These are phyloP conservation scores for Mylabris sibirica DNA, from an alignment of 2,888 invertebrate species.

Conservation along the genomic window DNA sequence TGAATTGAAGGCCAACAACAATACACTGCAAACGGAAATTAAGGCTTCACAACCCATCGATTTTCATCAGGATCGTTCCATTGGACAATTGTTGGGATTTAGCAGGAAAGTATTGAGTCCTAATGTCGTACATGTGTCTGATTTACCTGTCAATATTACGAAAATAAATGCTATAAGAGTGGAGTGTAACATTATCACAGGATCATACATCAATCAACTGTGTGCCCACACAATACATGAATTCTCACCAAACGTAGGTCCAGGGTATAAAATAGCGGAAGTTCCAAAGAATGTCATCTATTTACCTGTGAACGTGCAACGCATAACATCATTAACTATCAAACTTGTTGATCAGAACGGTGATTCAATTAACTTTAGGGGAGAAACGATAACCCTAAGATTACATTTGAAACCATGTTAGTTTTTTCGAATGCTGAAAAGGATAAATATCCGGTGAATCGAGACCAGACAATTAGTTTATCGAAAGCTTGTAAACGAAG, in stretches of 20 bases:
- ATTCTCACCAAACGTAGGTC: slow-evolving; percentile 48
- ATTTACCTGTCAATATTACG: slow-evolving; percentile 49
- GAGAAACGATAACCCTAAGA: slow-evolving; percentile 46
- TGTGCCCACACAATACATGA: slow-evolving; percentile 51
- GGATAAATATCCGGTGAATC: too few species aligned
- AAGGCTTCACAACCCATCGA: slow-evolving; percentile 26
- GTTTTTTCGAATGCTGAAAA: slow-evolving; percentile 13
- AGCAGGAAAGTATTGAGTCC: slow-evolving; percentile 19
- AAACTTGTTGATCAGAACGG: slow-evolving; percentile 49
- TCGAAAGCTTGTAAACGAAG: slow-evolving; percentile 7
- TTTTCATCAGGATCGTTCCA: slow-evolving; percentile 24
- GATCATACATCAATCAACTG: slow-evolving; percentile 46
- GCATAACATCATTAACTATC: slow-evolving; percentile 43
- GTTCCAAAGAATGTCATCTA: slow-evolving; percentile 50
- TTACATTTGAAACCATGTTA: slow-evolving; percentile 31
- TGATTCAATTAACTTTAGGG: slow-evolving; percentile 47
- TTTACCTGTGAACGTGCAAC: slow-evolving; percentile 46
- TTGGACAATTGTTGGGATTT: slow-evolving; percentile 47
- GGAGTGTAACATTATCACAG: slow-evolving; percentile 46
- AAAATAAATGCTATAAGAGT: slow-evolving; percentile 46
- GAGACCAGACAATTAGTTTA: slow-evolving; percentile 24
- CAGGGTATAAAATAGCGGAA: slow-evolving; percentile 55
- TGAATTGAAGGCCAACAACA: slow-evolving; percentile 26
- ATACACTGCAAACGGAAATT: slow-evolving; percentile 31
- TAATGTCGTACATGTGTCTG: slow-evolving; percentile 41